Percentiles rank a stretch among this genome's conserved stretches.
Evolutionary conservation across 2,797 vertebrate species (phyloP).

Genomic region (Falco cherrug): DNA sequence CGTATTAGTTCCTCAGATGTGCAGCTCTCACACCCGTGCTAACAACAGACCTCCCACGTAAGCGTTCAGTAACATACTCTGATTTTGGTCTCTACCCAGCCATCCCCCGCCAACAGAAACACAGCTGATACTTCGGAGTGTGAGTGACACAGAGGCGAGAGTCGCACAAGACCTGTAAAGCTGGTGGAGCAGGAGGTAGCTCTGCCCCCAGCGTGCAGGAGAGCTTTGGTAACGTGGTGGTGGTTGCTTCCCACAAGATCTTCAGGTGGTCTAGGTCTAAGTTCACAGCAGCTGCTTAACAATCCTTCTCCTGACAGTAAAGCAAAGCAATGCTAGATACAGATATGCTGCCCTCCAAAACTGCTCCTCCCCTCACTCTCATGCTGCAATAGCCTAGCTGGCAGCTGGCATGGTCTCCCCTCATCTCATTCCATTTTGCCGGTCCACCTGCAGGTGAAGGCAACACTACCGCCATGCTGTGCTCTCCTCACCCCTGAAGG

Average conservation of each 20-base stretch:
- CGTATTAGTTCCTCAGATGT: background rate
- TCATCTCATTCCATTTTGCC: background rate
- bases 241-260: background rate
- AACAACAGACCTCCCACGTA: slow-evolving; percentile 3
- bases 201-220: background rate
- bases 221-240: background rate
- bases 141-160: background rate
- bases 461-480: background rate
- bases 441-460: background rate
- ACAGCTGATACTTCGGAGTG: background rate
- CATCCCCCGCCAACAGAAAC: background rate
- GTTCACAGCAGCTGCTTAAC: background rate
- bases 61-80: background rate
- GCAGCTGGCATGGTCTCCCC: background rate
- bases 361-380: background rate
- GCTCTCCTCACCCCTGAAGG: background rate
- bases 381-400: background rate
- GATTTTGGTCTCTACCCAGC: background rate
- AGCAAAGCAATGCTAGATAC: background rate
- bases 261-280: background rate
- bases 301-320: background rate
- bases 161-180: background rate
- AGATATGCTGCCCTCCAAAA: background rate
- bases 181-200: background rate
- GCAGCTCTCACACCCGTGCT: background rate